Conservation (phyloP, 2,113 vertebrate genomes). For the Colius striatus region DNA sequence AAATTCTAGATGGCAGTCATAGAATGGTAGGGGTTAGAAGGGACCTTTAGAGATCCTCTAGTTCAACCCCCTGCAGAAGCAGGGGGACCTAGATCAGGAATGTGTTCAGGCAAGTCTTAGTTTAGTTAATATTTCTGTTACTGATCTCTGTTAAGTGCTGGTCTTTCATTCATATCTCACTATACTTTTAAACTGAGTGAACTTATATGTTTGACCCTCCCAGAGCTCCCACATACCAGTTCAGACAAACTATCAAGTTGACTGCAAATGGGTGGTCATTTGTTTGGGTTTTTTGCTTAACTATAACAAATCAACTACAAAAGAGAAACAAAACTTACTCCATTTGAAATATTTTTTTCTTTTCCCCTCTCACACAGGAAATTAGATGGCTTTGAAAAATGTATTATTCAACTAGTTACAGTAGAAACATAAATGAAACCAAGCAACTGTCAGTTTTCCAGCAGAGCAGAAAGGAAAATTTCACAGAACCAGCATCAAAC, state of each 20-base stretch:
- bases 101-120: too few relatives aligned
- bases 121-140: background rate
- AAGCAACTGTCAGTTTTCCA: background rate
- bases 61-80: too few relatives aligned
- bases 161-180: background rate
- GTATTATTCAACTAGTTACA: background rate
- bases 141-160: background rate
- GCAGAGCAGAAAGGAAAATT: background rate
- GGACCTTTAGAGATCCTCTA: too few relatives aligned
- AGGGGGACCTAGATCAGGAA: too few relatives aligned
- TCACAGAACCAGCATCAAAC: background rate
- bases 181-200: background rate
- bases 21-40: background rate
- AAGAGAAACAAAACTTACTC: background rate
- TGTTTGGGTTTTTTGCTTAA: background rate
- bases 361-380: background rate
- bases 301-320: background rate
- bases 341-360: background rate
- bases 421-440: background rate
- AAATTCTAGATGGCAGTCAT: background rate
- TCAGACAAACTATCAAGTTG: background rate
- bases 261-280: background rate
- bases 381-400: background rate
- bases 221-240: background rate
- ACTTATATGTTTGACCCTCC: fast-evolving